phyloP scores from a whole-genome alignment of 2,113 vertebrate species.

The Xenus cinereus region DNA sequence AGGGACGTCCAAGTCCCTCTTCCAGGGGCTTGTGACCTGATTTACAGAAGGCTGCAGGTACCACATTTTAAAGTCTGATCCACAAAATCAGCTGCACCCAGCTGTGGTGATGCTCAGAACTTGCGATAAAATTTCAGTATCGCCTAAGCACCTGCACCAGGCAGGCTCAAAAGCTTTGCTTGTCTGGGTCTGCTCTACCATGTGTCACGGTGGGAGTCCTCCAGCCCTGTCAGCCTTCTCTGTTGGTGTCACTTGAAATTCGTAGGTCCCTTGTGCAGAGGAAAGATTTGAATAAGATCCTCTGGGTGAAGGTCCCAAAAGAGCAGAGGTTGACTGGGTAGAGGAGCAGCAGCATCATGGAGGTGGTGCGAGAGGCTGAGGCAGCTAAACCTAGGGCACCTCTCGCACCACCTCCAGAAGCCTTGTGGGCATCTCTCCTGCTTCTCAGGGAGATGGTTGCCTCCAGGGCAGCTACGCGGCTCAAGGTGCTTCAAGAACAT shows the following conservation, averaged over 20 bases:
- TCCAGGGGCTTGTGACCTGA: background rate
- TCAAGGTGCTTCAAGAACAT: background rate
- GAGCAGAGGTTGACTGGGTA: background rate
- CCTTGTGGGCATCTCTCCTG: background rate
- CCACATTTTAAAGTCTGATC: background rate
- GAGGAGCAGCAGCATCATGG: accelerated
- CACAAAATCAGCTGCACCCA: background rate
- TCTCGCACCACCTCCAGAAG: background rate
- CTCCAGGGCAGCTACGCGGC: background rate
- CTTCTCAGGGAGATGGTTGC: background rate
- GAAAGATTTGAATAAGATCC: background rate
- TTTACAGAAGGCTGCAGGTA: background rate
- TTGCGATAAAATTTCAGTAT: background rate
- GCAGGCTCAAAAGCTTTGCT: accelerated
- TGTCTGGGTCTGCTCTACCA: background rate
- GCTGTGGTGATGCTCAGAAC: background rate
- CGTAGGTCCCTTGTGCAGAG: background rate
- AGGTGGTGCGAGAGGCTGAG: background rate
- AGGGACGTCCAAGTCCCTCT: background rate
- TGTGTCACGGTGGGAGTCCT: background rate
- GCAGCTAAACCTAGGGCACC: background rate
- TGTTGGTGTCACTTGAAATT: background rate
- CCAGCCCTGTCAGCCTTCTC: background rate
- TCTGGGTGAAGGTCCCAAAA: background rate
- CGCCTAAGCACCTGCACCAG: background rate